Evolutionary conservation across 2,888 invertebrate genomes (phyloP).

Genomic region (Lithophane ornitopus): DNA sequence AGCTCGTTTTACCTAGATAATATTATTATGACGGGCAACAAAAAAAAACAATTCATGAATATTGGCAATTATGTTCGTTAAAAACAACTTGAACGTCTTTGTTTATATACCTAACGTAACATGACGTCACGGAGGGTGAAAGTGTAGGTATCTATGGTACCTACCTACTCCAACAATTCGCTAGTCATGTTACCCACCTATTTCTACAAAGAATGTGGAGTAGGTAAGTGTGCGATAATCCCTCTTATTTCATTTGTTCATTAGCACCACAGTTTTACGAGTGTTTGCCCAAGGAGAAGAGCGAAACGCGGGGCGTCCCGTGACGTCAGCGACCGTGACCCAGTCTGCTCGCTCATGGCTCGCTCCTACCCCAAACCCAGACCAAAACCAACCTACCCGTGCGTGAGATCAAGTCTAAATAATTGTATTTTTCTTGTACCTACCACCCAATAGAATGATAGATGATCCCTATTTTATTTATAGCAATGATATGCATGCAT

Average conservation of each 20-base stretch:
- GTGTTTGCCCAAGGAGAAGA: slow-evolving; percentile 41
- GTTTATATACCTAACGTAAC: no score
- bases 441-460: no score
- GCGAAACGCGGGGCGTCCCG: slow-evolving; percentile 53
- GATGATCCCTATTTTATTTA: no score
- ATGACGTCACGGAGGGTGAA: background rate
- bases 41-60: no score
- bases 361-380: slow-evolving; percentile 34
- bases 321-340: slow-evolving; percentile 75
- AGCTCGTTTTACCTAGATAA: no score
- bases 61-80: no score
- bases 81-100: no score
- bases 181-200: background rate
- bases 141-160: background rate
- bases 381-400: background rate
- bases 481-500: no score
- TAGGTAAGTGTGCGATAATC: background rate
- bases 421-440: slow-evolving; percentile 1
- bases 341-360: slow-evolving; percentile 37
- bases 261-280: slow-evolving; percentile 46
- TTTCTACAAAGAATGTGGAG: background rate
- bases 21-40: no score
- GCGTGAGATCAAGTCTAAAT: background rate
- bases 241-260: slow-evolving; percentile 33
- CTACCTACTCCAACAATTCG: background rate